Conservation (phyloP, 2,113 vertebrate genomes). For the Scortum barcoo region DNA sequence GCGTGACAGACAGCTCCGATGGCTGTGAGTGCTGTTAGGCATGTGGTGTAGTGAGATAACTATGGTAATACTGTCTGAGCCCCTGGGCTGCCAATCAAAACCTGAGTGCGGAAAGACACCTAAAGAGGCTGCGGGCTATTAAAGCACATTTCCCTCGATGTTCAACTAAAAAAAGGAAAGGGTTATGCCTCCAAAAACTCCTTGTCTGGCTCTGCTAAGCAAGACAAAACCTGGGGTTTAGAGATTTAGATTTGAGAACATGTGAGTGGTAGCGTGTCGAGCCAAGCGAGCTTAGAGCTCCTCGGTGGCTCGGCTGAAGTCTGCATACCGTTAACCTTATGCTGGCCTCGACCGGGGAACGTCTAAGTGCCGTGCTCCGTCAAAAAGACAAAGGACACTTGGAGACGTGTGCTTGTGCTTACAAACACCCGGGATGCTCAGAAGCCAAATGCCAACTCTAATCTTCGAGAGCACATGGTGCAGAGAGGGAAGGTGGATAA, state of each 20-base stretch:
- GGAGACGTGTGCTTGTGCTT: slow-evolving; percentile 41
- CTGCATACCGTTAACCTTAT: slow-evolving; percentile 55
- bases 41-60: slow-evolving; percentile 69
- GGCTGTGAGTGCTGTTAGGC: slow-evolving; percentile 58
- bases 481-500: slow-evolving; percentile 48
- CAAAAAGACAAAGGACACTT: slow-evolving; percentile 67
- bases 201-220: slow-evolving; percentile 68
- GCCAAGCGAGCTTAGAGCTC: slow-evolving; percentile 69
- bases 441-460: slow-evolving; percentile 56
- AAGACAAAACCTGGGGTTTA: slow-evolving; percentile 68
- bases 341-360: slow-evolving; percentile 43
- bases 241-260: slow-evolving; percentile 67
- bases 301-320: slow-evolving; percentile 57
- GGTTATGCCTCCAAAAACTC: slow-evolving; percentile 50
- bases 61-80: slow-evolving; percentile 62
- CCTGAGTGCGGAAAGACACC: slow-evolving; percentile 50
- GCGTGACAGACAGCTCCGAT: slow-evolving; percentile 66
- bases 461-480: slow-evolving; percentile 57
- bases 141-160: slow-evolving; percentile 45
- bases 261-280: slow-evolving; percentile 41
- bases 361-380: slow-evolving; percentile 28
- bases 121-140: slow-evolving; percentile 45
- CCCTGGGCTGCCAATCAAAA: slow-evolving; percentile 71
- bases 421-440: slow-evolving; percentile 46
- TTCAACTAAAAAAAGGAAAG: slow-evolving; percentile 48